Base-by-base conservation (phyloP, 2,888 invertebrate genomes). In the Zele albiditarsus region DNA sequence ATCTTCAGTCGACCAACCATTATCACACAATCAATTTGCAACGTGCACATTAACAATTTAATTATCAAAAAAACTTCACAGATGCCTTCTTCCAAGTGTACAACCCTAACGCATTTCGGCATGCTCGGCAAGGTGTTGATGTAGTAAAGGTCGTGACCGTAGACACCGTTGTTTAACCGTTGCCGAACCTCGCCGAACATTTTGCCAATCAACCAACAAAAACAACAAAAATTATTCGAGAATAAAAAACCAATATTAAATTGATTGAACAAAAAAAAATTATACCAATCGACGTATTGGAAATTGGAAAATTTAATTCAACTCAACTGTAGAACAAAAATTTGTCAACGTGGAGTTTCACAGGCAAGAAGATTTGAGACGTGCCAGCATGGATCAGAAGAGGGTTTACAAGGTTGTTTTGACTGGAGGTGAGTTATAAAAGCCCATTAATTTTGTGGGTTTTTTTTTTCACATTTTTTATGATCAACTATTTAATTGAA, bases 391-490 rank as follows among this genome's bases (percentile, higher is more conserved):
- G 89, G 90, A 90, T 84, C 92, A 92, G 86, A 94, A 93, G 90
- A 94, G 93, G 83, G 93, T 95, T 83, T 96, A 96, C 91, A 95
- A 94, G 91, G 91, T 97, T 84, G 96, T 97, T 82, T 92, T 97
- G 81, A 97, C 97, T 83, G 97, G 97, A 92, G 96, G 96, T 96
- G 92, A 93, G 94, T 90, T 69, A 20, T 58, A 69, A 63, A 57
- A 31, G 38, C 42, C 46, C 68, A 65, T 49, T 23, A 63, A 31
- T 69, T 38, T 6, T 6, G 46, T 53, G 12, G 53, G 49, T 66
- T 27, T 66, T 14, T n/a, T 53, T 42, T 20, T 53, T 27, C 16
- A 49, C 42, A 5, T 28, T 28, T 27, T 20, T 63, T 10, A 27
- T 4, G 3, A 10, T n/a, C 10, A 38, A 2, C 27, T 16, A 0